Base-by-base conservation (phyloP, 2,888 invertebrate species). In the Hartigia nigra region DNA sequence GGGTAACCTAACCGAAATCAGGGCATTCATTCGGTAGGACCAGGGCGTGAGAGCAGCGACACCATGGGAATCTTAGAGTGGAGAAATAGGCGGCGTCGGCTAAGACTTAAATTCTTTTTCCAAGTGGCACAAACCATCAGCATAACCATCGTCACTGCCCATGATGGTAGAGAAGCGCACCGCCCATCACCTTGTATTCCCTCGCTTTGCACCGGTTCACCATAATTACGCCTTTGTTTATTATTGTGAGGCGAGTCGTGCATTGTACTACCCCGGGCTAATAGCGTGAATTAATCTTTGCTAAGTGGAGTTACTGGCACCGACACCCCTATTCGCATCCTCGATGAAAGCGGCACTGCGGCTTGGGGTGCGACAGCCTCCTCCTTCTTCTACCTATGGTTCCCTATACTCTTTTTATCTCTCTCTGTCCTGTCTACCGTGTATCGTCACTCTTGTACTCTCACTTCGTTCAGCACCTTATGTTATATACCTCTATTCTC, bases 281-380 rank as follows among this genome's bases (percentile, higher is more conserved):
- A 88, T 88, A 87, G 87, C 87, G 86, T 84, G 87, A 90, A 90
- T 90, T 89, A 90, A 88, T 90, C 89, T 88, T 83, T 81, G 83
- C 84, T 84, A 85, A 86, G 84, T 84, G 83, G 85, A 83, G 80
- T 83, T 82, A 82, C 82, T 83, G 84, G 81, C 84, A 84, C 82
- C 85, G 85, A 85, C 84, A 83, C 83, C 83, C 82, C 81, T 81
- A 84, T 85, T 84, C 82, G 79, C 55, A 77, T 81, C 84, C 84
- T 79, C 78, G 84, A 84, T 84, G 83, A 84, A 84, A 82, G 85
- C 81, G 69, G 55, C 32, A 79, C 75, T 72, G 35, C 31, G 76
- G 77, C 75, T 39, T 70, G 76, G 74, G 76, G 69, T n/a, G 32
- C 23, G 31, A 69, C 39, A 76, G 23, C 77, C 37, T 75, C 79